These are phyloP conservation scores for Phaethornis superciliosus DNA, from an alignment of 2,113 vertebrate genomes.

Conservation along the genomic window DNA sequence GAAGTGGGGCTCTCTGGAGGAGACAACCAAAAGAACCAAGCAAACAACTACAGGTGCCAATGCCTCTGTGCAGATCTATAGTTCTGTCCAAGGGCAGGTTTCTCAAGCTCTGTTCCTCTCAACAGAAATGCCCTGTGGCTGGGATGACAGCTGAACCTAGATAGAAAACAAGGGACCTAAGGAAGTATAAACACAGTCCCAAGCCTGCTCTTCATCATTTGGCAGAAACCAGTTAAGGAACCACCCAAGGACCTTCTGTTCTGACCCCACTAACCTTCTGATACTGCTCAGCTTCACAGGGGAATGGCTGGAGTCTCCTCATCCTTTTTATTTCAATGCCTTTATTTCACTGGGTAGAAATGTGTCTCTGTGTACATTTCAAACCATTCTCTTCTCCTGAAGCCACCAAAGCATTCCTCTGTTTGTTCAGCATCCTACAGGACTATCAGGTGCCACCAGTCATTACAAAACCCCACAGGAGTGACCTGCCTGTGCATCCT, in stretches of 20 bases:
- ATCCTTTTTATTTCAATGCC: background rate
- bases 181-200: background rate
- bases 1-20: background rate
- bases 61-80: background rate
- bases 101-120: background rate
- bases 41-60: accelerated
- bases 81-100: background rate
- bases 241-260: background rate
- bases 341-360: background rate
- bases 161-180: background rate
- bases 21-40: background rate
- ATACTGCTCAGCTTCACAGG: background rate
- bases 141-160: background rate
- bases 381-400: background rate
- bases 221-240: background rate
- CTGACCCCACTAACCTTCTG: background rate
- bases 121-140: background rate
- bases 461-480: background rate
- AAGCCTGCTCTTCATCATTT: background rate
- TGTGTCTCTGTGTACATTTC: background rate
- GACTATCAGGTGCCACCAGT: background rate
- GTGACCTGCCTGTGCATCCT: background rate
- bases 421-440: background rate
- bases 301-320: background rate
- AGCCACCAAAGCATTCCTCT: background rate